A percentile compares a stretch with the other conserved stretches of the same genome.
These are phyloP conservation scores for Pseudois nayaur DNA, from an alignment of 2,113 vertebrate genomes.

Conservation along the genomic window DNA sequence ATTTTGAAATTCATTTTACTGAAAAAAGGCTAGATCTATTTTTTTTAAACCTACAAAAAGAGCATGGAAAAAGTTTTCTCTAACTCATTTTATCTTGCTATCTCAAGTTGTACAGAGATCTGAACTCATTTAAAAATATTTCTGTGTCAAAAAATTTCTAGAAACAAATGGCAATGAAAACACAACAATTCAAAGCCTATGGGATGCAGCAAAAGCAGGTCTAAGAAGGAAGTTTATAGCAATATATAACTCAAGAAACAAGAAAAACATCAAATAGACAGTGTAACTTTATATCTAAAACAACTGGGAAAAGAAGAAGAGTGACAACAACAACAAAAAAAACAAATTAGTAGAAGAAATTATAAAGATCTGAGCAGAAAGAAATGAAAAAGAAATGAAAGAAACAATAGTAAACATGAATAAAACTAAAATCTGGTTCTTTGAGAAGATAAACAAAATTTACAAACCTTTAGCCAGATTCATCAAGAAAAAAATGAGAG, in stretches of 20 bases:
- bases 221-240: background rate
- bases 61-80: background rate
- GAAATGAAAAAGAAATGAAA: background rate
- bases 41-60: background rate
- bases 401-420: background rate
- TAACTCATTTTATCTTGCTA: background rate
- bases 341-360: background rate
- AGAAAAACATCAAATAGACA: background rate
- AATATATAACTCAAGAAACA: background rate
- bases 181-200: background rate
- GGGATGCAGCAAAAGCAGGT: background rate
- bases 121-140: background rate
- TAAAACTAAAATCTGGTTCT: background rate
- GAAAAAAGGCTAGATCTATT: background rate
- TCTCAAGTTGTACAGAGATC: background rate
- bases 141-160: background rate
- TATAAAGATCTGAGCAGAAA: background rate
- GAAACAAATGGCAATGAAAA: background rate
- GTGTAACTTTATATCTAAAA: background rate
- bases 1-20: background rate
- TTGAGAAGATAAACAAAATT: too few relatives aligned
- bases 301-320: background rate
- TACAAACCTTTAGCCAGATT: too few relatives aligned
- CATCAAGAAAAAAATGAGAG: too few relatives aligned
- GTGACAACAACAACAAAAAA: too few relatives aligned